Conservation (phyloP, 2,113 vertebrate genomes). For the Eubucco bourcierii region DNA sequence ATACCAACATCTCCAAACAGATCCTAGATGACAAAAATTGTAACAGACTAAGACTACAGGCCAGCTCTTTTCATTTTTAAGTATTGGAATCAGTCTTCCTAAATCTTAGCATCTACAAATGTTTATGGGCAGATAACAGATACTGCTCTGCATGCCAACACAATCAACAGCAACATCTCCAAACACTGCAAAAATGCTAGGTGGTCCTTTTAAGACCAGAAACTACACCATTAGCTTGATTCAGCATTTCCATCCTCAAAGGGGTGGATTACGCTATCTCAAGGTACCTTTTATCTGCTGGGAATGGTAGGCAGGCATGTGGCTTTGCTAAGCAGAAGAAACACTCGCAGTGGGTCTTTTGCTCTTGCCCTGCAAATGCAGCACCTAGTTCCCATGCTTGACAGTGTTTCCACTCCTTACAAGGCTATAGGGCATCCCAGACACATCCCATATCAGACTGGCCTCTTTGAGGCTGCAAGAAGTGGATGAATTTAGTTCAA, state of each 20-base stretch:
- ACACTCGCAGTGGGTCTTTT: not conserved
- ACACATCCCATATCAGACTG: not conserved
- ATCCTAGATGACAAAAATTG: not conserved
- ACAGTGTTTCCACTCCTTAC: fast-evolving
- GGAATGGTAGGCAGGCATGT: not conserved
- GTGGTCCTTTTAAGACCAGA: slow-evolving; percentile 20
- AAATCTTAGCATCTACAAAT: not conserved
- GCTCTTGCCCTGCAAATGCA: not conserved
- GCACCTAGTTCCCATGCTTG: not conserved
- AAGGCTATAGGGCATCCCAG: not conserved
- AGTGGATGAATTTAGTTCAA: not conserved
- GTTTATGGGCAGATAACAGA: slow-evolving; percentile 16
- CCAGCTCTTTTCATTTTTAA: slow-evolving; percentile 7
- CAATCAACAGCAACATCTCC: slow-evolving; percentile 9
- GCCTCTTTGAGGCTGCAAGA: not conserved
- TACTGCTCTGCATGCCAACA: not conserved
- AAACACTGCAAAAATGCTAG: not conserved
- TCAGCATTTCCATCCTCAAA: slow-evolving; percentile 18
- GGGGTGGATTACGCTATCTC: slow-evolving; percentile 10
- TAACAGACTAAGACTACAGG: not conserved
- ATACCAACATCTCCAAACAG: not conserved
- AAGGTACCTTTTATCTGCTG: not conserved
- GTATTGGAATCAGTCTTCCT: not conserved
- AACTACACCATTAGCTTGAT: not conserved
- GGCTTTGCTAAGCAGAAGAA: not conserved